phyloP scores from a whole-genome alignment of 2,797 vertebrate genomes.

The Discoglossus pictus region DNA sequence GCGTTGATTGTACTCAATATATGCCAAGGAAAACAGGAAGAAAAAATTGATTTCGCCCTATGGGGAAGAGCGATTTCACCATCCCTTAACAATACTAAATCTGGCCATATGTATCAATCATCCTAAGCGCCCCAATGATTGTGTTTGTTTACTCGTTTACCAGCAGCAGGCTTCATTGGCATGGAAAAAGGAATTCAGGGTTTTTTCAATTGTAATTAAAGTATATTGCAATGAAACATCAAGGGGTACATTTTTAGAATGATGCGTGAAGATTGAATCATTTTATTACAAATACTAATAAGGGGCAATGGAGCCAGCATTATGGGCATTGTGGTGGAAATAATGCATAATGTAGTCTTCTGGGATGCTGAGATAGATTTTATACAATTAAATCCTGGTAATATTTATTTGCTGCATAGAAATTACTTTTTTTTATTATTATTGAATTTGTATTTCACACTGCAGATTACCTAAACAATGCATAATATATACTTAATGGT shows the following conservation, averaged over 20 bases:
- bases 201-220: slow-evolving; percentile 39
- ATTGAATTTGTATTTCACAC: slow-evolving; percentile 25
- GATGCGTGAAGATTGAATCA: slow-evolving; percentile 32
- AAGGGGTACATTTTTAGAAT: slow-evolving; percentile 39
- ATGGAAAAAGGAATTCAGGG: slow-evolving; percentile 18
- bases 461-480: no score
- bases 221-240: slow-evolving; percentile 40
- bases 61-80: slow-evolving; percentile 1
- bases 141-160: not conserved
- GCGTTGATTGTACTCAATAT: not conserved
- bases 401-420: slow-evolving; percentile 37
- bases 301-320: slow-evolving; percentile 36
- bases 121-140: slow-evolving; percentile 18
- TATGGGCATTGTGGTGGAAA: slow-evolving; percentile 3
- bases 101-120: slow-evolving; percentile 32
- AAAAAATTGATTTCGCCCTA: slow-evolving; percentile 7
- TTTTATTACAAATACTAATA: slow-evolving; percentile 32
- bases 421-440: slow-evolving; percentile 34
- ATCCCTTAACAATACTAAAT: slow-evolving; percentile 24
- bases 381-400: slow-evolving; percentile 23
- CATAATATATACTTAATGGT: no score
- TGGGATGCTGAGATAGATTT: no score
- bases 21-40: slow-evolving; percentile 32
- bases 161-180: slow-evolving; percentile 11
- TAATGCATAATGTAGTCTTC: not conserved